A percentile compares a stretch with the other conserved stretches of the same genome.
Conservation (phyloP, 2,113 vertebrate genomes). For the Callopanchax toddi region DNA sequence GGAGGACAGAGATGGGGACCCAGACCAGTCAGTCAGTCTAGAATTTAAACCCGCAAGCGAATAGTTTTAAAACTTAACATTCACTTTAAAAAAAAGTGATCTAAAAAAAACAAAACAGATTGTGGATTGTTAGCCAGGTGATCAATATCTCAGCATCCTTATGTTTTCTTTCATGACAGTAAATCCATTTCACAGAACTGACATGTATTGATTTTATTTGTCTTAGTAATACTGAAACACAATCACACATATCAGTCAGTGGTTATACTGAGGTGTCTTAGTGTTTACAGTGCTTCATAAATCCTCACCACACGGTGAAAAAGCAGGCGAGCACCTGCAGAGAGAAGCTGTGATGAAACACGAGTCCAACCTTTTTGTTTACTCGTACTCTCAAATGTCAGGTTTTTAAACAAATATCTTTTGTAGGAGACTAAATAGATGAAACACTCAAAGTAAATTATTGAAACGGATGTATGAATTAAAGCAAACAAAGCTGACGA, state of each 20-base stretch:
- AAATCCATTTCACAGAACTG: not conserved
- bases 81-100: not conserved
- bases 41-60: not conserved
- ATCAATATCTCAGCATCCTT: too few relatives aligned
- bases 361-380: constrained; percentile 14
- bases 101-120: too few relatives aligned
- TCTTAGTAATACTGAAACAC: too few relatives aligned
- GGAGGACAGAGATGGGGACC: constrained; percentile 31
- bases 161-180: too few relatives aligned
- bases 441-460: not conserved
- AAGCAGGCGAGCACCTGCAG: constrained; percentile 4
- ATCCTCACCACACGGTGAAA: not conserved
- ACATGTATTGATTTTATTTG: too few relatives aligned
- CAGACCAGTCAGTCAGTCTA: constrained; percentile 39
- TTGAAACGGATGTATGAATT: constrained; percentile 16
- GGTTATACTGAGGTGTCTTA: not conserved
- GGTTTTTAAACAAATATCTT: constrained; percentile 5
- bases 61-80: not conserved
- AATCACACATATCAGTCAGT: not conserved
- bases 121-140: too few relatives aligned
- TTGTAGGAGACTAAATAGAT: not conserved
- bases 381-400: constrained; percentile 22
- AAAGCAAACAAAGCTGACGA: constrained; percentile 42
- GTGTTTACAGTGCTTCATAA: not conserved
- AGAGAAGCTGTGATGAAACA: constrained; percentile 24